phyloP scores from a whole-genome alignment of 2,888 invertebrate genomes.

The Molanna angustata region DNA sequence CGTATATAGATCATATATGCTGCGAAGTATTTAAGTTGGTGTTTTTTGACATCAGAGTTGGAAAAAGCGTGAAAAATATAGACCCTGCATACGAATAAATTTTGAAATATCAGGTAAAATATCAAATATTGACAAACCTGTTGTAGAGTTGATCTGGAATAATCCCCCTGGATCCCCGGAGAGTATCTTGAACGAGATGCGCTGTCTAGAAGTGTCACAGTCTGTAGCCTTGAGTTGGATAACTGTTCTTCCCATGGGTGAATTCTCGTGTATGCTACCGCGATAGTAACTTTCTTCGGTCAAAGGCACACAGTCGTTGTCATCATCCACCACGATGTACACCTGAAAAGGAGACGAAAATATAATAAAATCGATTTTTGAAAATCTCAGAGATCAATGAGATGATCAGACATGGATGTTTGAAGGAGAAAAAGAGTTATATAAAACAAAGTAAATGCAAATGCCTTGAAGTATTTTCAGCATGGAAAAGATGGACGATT shows the following conservation, averaged over 20 bases:
- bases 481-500: no score
- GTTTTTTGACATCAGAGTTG: no score
- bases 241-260: constrained; percentile 68
- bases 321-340: constrained; percentile 68
- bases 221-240: constrained; percentile 76
- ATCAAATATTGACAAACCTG: constrained; percentile 62
- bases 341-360: constrained; percentile 37
- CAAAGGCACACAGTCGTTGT: constrained; percentile 93
- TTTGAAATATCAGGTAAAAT: no score
- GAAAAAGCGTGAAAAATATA: no score
- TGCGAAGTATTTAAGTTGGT: no score
- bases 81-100: no score
- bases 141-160: constrained; percentile 79
- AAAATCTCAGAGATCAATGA: no score
- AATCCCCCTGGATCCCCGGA: constrained; percentile 91
- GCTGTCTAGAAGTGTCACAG: constrained; percentile 68
- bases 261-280: constrained; percentile 77
- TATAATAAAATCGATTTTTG: neutral
- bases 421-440: no score
- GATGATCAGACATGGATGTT: no score
- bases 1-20: no score
- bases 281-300: constrained; percentile 84
- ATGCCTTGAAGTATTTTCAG: no score
- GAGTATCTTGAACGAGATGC: constrained; percentile 74
- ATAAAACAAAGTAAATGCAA: no score